Evolutionary conservation across 2,113 vertebrate genomes (phyloP), one percentile per base, ranked within the genome.

Genomic region (human): DNA sequence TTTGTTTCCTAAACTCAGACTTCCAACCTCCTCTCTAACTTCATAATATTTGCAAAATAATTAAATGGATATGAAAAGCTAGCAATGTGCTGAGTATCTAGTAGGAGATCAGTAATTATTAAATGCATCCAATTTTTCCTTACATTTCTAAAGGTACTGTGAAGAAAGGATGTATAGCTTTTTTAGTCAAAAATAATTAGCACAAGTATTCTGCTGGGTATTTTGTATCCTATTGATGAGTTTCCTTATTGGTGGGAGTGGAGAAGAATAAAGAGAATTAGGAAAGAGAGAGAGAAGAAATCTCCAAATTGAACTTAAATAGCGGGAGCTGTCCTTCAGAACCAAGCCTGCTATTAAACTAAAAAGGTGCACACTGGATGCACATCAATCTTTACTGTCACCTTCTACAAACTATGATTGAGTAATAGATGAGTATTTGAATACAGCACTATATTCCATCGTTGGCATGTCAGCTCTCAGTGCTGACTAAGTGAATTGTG

Each of bases 401-500:
- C 96, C 83, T 96, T 97, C 93, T 2, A 50, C 94, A 95, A 97
- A 95, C 0, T 1, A 90, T 97, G 96, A 97, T 95, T 94, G 96
- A 98, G 81, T 93, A 16, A 38, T n/a, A 97, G 95, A 91, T 5
- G 90, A 81, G 22, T 20, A 94, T 98, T 98, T 98, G 96, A 97
- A 92, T 93, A 94, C 76, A 1, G 1, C 32, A 8, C 93, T 95
- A 89, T 75, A 40, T 98, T 98, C 79, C 93, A 93, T 98, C 95
- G 90, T 20, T 55, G 72, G 8, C 52, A n/a, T 94, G 97, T 90
- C 96, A 96, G 66, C 18, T 78, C 78, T 90, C 0, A 0, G 38
- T 98, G 98, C 98, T 99, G 98, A 97, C 91, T 94, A 96, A 0
- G 61, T 93, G 94, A 66, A 97, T 98, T 96, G 89, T 79, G 85